These are phyloP conservation scores for Brachionus calyciflorus DNA, from an alignment of 1,140 invertebrate genomes.

Conservation along the genomic window DNA sequence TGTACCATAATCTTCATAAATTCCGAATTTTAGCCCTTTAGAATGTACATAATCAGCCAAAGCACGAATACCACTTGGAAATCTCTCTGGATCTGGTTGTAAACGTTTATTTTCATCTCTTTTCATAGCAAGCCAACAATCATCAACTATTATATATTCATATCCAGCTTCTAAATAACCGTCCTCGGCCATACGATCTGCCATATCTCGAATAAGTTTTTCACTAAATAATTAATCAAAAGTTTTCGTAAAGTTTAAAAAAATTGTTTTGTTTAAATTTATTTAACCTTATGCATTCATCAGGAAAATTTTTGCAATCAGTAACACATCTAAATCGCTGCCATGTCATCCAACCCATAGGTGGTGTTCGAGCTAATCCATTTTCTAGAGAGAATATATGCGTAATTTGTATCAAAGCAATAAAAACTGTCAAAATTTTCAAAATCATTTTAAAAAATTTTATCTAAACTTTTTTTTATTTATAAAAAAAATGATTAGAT, in stretches of 20 bases:
- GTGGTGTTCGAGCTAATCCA: constrained; percentile 57
- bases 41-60: constrained; percentile 88
- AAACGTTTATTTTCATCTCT: constrained; percentile 70
- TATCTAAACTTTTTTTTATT: constrained; percentile 20
- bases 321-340: constrained; percentile 57
- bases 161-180: constrained; percentile 85
- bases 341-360: constrained; percentile 61
- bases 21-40: constrained; percentile 89
- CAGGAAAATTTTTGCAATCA: constrained; percentile 57
- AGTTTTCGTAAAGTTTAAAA: background rate
- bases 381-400: constrained; percentile 52
- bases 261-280: background rate
- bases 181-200: constrained; percentile 80
- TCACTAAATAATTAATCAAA: constrained; percentile 77
- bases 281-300: constrained; percentile 59
- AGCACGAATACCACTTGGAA: constrained; percentile 85
- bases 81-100: constrained; percentile 78
- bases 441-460: background rate
- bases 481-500: too few species aligned
- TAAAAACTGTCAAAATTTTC: constrained; percentile 2
- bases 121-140: constrained; percentile 85
- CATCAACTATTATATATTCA: constrained; percentile 88
- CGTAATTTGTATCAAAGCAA: background rate
- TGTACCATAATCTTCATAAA: constrained; percentile 93
- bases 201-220: constrained; percentile 82